A percentile compares a stretch with the other conserved stretches of the same genome.
Conservation (phyloP, 2,888 invertebrate genomes). For the Andricus curvator region DNA sequence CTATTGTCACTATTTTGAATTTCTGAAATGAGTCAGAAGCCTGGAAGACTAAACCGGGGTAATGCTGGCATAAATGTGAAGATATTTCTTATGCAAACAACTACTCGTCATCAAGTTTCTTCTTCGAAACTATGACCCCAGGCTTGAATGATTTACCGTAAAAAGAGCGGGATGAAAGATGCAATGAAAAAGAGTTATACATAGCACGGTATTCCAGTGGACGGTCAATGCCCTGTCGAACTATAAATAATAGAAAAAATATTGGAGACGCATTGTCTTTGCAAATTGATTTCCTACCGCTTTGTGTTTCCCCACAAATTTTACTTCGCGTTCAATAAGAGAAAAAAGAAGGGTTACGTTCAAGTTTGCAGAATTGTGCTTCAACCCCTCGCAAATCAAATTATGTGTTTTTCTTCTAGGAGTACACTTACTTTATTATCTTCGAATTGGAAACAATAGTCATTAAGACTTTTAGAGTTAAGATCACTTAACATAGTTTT, state of each 20-base stretch:
- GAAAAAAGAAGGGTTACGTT: slow-evolving; percentile 11
- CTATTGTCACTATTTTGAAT: too few relatives aligned
- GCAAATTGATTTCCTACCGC: slow-evolving; percentile 34
- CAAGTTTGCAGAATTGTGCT: slow-evolving; percentile 16
- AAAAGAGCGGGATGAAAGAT: slow-evolving; percentile 28
- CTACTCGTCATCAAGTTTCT: slow-evolving; percentile 12
- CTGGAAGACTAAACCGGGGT: too few relatives aligned
- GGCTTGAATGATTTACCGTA: slow-evolving; percentile 37
- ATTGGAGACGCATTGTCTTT: slow-evolving; percentile 1
- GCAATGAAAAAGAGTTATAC: slow-evolving; percentile 22
- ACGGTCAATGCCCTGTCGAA: slow-evolving; percentile 27
- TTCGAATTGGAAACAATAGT: slow-evolving; percentile 1
- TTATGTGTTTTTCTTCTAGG: slow-evolving; percentile 3
- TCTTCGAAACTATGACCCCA: not conserved
- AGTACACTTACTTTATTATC: not conserved
- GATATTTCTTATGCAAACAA: slow-evolving; percentile 24
- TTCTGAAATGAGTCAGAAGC: too few relatives aligned
- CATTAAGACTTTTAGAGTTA: slow-evolving; percentile 3
- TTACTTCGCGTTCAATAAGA: slow-evolving; percentile 16
- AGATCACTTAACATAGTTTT: slow-evolving; percentile 27
- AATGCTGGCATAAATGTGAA: not conserved
- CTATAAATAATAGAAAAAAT: slow-evolving; percentile 32
- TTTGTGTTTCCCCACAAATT: slow-evolving; percentile 2
- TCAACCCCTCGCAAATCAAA: not conserved
- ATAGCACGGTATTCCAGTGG: slow-evolving; percentile 12